phyloP scores from a whole-genome alignment of 2,888 invertebrate genomes.

The Eupithecia tripunctaria region DNA sequence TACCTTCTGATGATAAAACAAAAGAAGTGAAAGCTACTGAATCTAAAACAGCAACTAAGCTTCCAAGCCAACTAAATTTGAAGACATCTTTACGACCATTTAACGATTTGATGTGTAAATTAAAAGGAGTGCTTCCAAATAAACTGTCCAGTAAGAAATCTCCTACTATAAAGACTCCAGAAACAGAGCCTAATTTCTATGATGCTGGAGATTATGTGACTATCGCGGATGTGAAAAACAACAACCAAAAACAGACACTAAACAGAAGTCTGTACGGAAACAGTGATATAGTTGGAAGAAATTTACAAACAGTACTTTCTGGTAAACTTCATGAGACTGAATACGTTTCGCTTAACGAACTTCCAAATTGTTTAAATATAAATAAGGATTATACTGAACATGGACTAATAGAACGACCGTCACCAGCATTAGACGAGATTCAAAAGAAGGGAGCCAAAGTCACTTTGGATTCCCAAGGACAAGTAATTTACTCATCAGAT shows the following conservation, averaged over 20 bases:
- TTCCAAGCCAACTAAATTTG: slow-evolving; percentile 62
- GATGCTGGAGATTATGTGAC: slow-evolving; percentile 94
- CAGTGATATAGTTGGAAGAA: slow-evolving; percentile 87
- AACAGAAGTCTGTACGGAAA: slow-evolving; percentile 84
- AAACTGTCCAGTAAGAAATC: slow-evolving; percentile 81
- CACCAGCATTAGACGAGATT: slow-evolving; percentile 70
- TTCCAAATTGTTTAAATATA: slow-evolving; percentile 84
- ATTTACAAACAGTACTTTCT: slow-evolving; percentile 84
- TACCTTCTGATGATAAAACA: slow-evolving; percentile 67
- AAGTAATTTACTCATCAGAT: slow-evolving; percentile 94
- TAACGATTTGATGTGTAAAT: slow-evolving; percentile 89
- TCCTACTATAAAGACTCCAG: slow-evolving; percentile 74
- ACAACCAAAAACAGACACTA: slow-evolving; percentile 86
- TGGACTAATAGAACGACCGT: slow-evolving; percentile 63
- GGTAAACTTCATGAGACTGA: slow-evolving; percentile 88
- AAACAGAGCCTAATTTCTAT: slow-evolving; percentile 75
- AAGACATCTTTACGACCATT: slow-evolving; percentile 84
- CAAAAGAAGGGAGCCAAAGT: slow-evolving; percentile 90
- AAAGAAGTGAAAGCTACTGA: slow-evolving; percentile 64
- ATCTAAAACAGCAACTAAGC: slow-evolving; percentile 53
- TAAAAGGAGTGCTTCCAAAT: slow-evolving; percentile 86
- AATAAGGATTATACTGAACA: slow-evolving; percentile 77
- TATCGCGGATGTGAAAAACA: slow-evolving; percentile 92
- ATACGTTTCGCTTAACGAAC: slow-evolving; percentile 92
- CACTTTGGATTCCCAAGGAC: slow-evolving; percentile 93